A percentile compares a stretch with the other conserved stretches of the same genome.
Evolutionary conservation across 2,797 vertebrate genomes (phyloP).

Genomic region (Caiman crocodilus): DNA sequence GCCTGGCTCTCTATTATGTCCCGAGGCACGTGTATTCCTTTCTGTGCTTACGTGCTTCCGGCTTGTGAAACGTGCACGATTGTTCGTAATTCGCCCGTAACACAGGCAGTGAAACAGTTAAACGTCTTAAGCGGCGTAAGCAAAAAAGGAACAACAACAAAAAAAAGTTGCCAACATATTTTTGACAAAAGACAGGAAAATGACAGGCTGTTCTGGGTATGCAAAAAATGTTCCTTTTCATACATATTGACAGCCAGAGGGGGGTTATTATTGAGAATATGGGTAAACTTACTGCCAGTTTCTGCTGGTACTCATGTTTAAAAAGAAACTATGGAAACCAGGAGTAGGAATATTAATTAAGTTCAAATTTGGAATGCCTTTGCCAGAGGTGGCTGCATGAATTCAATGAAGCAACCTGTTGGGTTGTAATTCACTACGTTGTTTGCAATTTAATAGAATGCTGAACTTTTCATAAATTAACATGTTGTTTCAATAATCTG

Average conservation of each 20-base stretch:
- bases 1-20: not conserved
- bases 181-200: conserved; percentile 81
- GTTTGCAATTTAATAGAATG: conserved; percentile 83
- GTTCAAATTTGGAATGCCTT: conserved; percentile 87
- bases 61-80: not conserved
- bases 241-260: conserved; percentile 82
- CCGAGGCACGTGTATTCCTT: too few species aligned
- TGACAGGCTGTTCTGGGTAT: conserved; percentile 76
- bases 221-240: conserved; percentile 79
- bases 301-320: conserved; percentile 83
- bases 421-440: conserved; percentile 82
- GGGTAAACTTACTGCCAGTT: conserved; percentile 84
- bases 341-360: conserved; percentile 88
- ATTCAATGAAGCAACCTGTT: conserved; percentile 85
- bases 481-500: conserved; percentile 86
- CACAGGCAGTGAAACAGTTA: conserved; percentile 69
- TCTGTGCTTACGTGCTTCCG: too few species aligned
- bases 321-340: conserved; percentile 91
- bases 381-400: conserved; percentile 83
- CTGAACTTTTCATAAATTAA: conserved; percentile 85
- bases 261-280: conserved; percentile 88
- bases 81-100: not conserved
- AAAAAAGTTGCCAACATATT: conserved; percentile 66
- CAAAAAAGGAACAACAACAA: conserved; percentile 13
- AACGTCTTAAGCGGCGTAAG: conserved; percentile 60